Base-by-base conservation (phyloP, 2,797 vertebrate species). In the Clarias pachynema region DNA sequence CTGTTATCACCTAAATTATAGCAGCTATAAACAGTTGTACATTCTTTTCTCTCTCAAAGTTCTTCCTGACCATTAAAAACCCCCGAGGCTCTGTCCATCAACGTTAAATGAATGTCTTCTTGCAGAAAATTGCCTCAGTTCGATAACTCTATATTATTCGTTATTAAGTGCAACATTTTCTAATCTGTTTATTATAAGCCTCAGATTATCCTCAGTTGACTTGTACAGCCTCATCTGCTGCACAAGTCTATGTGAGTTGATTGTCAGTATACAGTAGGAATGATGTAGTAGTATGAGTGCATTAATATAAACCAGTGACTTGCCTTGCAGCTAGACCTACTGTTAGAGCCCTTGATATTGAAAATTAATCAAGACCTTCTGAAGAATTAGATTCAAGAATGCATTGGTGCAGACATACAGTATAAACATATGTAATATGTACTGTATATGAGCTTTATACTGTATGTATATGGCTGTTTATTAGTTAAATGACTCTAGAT, bases 281-380 rank as follows among this genome's bases (percentile, higher is more conserved):
- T 73, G 44, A 74, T 73, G 40, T 56, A 75, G 72, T 74, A 56
- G n/a, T n/a, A 44, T 12, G 16, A 74, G n/a, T 56, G 72, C n/a
- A 56, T 74, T 74, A 74, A 74, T 53, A 18, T 26, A 53, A 74
- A 53, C 44, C 24, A 56, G 72, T 53, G 70, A 73, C 44, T 73
- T 53, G 40, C 70, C 15, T 73, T 53, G 44, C 40, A 73, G 40
- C 24, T 73, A 26, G 40, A 49, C 5, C 70, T 73, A 49, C 70
- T 49, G 70, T 49, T 53, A 26, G 70, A 73, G 40, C 44, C 0
- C n/a, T 49, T 56, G 16, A 15, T 74, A 56, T n/a, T 20, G 6
- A 74, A 56, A 74, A 56, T 26, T 16, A 29, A 18, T 73, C 14
- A 74, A 26, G 40, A 49, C 24, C 69, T 72, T n/a, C 37, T 49